Base-by-base conservation (phyloP, 2,113 vertebrate genomes). In the Gymnogyps californianus region DNA sequence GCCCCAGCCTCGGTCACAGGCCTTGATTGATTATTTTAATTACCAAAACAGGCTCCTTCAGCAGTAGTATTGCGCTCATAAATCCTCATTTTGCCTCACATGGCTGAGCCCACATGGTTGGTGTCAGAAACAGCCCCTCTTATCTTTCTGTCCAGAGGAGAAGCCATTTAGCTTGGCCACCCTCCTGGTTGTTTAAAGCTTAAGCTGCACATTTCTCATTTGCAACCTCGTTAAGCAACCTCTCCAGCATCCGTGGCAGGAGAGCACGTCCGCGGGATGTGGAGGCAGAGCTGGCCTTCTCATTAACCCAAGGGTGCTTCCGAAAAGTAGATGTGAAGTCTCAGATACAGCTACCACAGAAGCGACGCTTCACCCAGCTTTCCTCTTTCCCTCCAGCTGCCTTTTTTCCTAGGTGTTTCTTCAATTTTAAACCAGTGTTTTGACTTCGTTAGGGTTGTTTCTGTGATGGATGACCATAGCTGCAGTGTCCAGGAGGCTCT, bases 11-110 rank as follows among this genome's bases (percentile, higher is more conserved):
- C 87, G 25, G 76, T 92, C 83, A 31, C 65, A 84, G 58, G 92
- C 94, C 93, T 98, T 98, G 98, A 98, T 89, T 98, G 98, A 98
- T 99, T 98, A 89, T 98, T 98, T 98, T 99, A 98, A 98, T 98
- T 98, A 98, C 95, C 98, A 97, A 51, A 96, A 82, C 94, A 97
- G 95, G 85, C 89, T 97, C 97, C 96, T 98, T 97, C 74, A 96
- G 96, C 89, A 84, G 90, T 83, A 87, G 97, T 94, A 98, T 96
- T 98, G 97, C 66, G 47, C 97, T 98, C 97, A 96, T 98, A 98
- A 98, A 99, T 99, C 98, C 98, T 98, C 91, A 52, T 97, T 93
- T 89, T 61, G n/a, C 72, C 80, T 87, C 88, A 4, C 64, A 21
- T 54, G 93, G 78, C 89, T 88, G 89, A 88, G 49, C 83, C 49